A percentile compares a stretch with the other conserved stretches of the same genome.
These are phyloP conservation scores for Macrocentrus cingulum DNA, from an alignment of 1,140 invertebrate species.

Conservation along the genomic window DNA sequence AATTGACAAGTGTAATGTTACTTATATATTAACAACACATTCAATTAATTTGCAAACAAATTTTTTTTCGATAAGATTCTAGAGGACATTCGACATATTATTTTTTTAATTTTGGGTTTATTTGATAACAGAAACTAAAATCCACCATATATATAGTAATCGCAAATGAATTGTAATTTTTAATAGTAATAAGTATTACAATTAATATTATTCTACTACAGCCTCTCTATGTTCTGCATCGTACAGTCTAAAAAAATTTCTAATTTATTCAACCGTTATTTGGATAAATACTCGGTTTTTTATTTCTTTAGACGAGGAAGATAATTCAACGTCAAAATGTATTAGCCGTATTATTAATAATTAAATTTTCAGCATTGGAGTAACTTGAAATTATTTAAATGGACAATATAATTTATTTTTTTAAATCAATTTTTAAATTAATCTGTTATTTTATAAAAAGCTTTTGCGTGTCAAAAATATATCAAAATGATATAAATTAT, in stretches of 20 bases:
- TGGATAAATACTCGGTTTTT: constrained; percentile 28
- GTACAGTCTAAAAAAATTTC: constrained; percentile 33
- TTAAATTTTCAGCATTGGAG: too few relatives aligned
- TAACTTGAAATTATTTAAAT: too few relatives aligned
- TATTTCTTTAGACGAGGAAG: constrained; percentile 38
- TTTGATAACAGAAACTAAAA: constrained; percentile 32
- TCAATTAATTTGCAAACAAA: too few relatives aligned
- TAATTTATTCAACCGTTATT: constrained; percentile 12
- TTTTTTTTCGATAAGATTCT: too few relatives aligned
- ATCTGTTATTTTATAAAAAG: too few relatives aligned
- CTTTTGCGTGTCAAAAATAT: too few relatives aligned
- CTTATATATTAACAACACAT: too few relatives aligned
- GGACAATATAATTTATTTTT: too few relatives aligned
- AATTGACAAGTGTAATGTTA: too few relatives aligned
- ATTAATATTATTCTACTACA: constrained; percentile 35
- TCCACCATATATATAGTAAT: constrained; percentile 34
- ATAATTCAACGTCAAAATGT: constrained; percentile 29
- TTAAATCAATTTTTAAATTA: too few relatives aligned
- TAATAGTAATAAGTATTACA: constrained; percentile 9
- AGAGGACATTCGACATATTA: neutral
- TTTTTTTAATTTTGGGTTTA: constrained; percentile 27
- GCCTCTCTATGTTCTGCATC: constrained; percentile 40
- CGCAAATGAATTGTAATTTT: constrained; percentile 30
- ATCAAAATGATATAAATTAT: too few relatives aligned
- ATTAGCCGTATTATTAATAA: too few relatives aligned